phyloP scores from a whole-genome alignment of 2,888 invertebrate species.

The Habroteleia sp. region DNA sequence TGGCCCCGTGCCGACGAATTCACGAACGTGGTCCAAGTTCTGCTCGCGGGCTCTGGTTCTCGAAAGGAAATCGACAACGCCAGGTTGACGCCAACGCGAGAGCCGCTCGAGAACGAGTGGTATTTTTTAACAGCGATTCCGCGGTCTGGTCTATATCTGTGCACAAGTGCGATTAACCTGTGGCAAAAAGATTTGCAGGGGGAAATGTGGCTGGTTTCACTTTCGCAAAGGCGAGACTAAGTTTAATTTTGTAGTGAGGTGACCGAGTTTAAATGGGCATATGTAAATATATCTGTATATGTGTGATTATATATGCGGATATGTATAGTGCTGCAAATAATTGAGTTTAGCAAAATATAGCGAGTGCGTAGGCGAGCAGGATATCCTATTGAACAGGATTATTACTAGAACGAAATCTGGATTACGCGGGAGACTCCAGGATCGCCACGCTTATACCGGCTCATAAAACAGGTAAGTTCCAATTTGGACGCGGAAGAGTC shows the following conservation, averaged over 20 bases:
- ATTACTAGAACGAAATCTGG: conserved; percentile 74
- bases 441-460: conserved; percentile 79
- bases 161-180: conserved; percentile 21
- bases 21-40: neutral
- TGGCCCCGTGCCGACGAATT: neutral
- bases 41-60: neutral
- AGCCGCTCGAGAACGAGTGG: conserved; percentile 21
- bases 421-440: conserved; percentile 77
- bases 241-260: too few relatives aligned
- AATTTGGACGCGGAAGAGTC: conserved; percentile 46
- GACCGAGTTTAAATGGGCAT: too few relatives aligned
- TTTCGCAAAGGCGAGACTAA: conserved; percentile 9
- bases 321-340: conserved; percentile 26
- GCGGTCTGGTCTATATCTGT: conserved; percentile 36
- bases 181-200: neutral
- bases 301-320: conserved; percentile 25
- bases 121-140: conserved; percentile 34
- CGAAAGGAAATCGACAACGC: conserved; percentile 1
- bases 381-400: conserved; percentile 22
- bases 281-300: conserved; percentile 17
- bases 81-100: conserved; percentile 27
- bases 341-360: conserved; percentile 17
- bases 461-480: conserved; percentile 77
- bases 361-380: neutral
- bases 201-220: too few relatives aligned